Percentiles rank a stretch among this genome's conserved stretches.
These are phyloP conservation scores for Chitala chitala DNA, from an alignment of 2,113 vertebrate species.

Conservation along the genomic window DNA sequence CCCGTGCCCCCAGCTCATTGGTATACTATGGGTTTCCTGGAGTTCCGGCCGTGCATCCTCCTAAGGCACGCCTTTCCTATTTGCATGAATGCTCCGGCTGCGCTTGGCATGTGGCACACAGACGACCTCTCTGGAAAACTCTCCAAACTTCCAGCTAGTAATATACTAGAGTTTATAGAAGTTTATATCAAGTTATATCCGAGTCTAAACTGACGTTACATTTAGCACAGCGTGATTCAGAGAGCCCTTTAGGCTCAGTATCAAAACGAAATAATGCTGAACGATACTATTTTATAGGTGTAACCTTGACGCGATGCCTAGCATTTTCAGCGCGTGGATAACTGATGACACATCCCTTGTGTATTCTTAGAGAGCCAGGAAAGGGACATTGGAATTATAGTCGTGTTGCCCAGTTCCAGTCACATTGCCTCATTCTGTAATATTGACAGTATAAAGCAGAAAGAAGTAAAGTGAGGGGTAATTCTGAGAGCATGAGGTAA, in stretches of 20 bases:
- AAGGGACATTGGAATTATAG: background rate
- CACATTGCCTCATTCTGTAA: background rate
- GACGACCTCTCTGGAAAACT: slow-evolving; percentile 27
- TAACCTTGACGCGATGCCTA: background rate
- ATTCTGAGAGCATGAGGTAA: slow-evolving; percentile 32
- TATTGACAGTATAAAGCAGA: no score
- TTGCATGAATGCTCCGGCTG: slow-evolving; percentile 56
- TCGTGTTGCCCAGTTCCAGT: background rate
- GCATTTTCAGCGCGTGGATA: no score
- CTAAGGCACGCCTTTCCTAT: slow-evolving; percentile 73
- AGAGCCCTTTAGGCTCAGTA: no score
- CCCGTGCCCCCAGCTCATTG: slow-evolving; percentile 68
- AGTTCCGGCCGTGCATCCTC: slow-evolving; percentile 69
- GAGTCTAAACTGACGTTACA: background rate
- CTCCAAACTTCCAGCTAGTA: background rate
- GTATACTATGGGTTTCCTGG: slow-evolving; percentile 65
- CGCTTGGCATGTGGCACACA: slow-evolving; percentile 43
- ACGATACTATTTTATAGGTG: background rate
- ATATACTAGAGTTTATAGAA: background rate
- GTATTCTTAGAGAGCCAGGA: background rate
- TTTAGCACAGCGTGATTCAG: background rate
- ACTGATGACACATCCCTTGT: no score
- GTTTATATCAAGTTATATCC: background rate
- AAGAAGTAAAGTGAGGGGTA: background rate
- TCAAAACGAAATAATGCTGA: background rate